A percentile compares a stretch with the other conserved stretches of the same genome.
phyloP scores from a whole-genome alignment of 1,140 invertebrate genomes.

The Drosophila biarmipes region DNA sequence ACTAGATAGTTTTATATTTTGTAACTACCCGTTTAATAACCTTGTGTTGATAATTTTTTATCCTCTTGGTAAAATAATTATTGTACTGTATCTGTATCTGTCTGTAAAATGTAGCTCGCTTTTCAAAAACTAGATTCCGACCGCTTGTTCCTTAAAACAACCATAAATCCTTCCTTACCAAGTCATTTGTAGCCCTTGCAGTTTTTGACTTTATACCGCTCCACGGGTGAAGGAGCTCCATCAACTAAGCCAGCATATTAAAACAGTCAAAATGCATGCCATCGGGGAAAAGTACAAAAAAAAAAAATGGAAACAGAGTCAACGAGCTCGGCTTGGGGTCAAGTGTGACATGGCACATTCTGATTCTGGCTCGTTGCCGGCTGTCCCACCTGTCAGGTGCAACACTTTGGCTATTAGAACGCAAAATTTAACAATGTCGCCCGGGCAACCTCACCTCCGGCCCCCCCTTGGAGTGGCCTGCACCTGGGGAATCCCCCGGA shows the following conservation, averaged over 20 bases:
- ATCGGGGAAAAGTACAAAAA: neutral
- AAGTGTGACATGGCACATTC: slow-evolving; percentile 63
- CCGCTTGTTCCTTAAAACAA: neutral
- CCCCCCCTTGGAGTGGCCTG: neutral
- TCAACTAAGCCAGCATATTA: slow-evolving; percentile 61
- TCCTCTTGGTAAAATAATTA: too few relatives aligned
- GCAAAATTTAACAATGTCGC: slow-evolving; percentile 79
- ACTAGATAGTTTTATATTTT: too few relatives aligned
- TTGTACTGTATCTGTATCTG: too few relatives aligned
- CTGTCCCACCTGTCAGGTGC: slow-evolving; percentile 39
- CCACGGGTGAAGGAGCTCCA: slow-evolving; percentile 21
- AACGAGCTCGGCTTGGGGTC: slow-evolving; percentile 49
- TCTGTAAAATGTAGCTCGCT: too few relatives aligned
- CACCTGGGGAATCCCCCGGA: slow-evolving; percentile 14
- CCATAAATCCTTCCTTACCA: slow-evolving; percentile 26
- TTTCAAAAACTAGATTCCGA: too few relatives aligned
- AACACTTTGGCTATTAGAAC: slow-evolving; percentile 74
- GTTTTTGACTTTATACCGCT: slow-evolving; percentile 6
- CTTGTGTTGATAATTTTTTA: too few relatives aligned
- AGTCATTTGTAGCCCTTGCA: slow-evolving; percentile 43
- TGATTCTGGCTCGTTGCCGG: slow-evolving; percentile 53
- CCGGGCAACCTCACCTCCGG: slow-evolving; percentile 33
- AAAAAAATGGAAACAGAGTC: slow-evolving; percentile 28
- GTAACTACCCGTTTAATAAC: too few relatives aligned
- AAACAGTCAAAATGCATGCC: slow-evolving; percentile 36